Evolutionary conservation across 2,113 vertebrate species (phyloP).

Genomic region (Pygoscelis adeliae): DNA sequence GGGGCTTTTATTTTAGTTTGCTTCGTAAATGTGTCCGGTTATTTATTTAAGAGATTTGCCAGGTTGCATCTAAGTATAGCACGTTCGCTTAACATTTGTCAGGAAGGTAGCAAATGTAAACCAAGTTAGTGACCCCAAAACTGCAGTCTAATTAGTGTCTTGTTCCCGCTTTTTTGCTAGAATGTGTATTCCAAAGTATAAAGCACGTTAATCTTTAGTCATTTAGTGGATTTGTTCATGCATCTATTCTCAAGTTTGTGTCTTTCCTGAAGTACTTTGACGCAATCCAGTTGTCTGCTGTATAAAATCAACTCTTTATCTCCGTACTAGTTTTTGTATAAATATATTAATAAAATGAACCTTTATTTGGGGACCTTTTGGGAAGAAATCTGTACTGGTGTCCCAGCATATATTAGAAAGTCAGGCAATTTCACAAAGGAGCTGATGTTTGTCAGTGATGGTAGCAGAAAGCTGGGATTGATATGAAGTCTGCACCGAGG

Average conservation of each 20-base stretch:
- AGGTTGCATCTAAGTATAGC: neutral
- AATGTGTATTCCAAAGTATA: neutral
- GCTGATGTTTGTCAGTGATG: neutral
- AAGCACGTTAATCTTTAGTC: neutral
- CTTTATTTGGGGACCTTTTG: neutral
- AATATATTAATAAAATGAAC: neutral
- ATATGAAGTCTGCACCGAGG: neutral
- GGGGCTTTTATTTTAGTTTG: neutral
- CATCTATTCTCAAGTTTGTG: neutral
- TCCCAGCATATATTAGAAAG: neutral
- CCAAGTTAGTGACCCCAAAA: neutral
- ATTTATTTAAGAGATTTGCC: neutral
- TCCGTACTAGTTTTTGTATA: neutral
- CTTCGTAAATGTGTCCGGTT: neutral
- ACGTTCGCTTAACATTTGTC: neutral
- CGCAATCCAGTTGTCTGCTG: neutral
- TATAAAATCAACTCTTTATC: neutral
- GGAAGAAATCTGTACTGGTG: neutral
- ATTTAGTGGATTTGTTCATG: neutral
- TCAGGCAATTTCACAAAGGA: neutral
- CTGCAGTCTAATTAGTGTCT: neutral
- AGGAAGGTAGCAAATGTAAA: neutral
- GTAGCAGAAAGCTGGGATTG: neutral
- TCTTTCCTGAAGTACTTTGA: neutral
- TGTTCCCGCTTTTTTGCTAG: neutral